phyloP scores from a whole-genome alignment of 2,797 vertebrate species.

The Tenualosa ilisha region DNA sequence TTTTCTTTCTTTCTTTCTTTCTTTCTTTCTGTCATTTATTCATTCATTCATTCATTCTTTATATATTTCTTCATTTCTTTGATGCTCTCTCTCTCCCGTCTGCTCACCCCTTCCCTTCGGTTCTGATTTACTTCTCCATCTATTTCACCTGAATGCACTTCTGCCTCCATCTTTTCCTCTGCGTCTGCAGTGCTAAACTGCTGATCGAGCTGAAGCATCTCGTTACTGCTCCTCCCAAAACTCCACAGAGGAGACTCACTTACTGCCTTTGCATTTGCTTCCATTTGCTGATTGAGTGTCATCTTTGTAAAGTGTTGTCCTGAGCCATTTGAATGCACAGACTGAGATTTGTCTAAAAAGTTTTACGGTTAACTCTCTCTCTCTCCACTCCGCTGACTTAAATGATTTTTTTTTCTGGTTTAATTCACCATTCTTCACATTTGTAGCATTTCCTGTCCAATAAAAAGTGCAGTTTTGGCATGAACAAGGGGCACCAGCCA shows the following conservation, averaged over 20 bases:
- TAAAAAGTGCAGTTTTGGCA: not conserved
- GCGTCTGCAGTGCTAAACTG: constrained; percentile 1
- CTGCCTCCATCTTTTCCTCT: not conserved
- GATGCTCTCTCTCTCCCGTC: not conserved
- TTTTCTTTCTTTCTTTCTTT: not conserved
- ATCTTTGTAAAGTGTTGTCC: not conserved
- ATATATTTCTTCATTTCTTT: not conserved
- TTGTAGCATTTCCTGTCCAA: not conserved
- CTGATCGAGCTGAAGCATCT: not conserved
- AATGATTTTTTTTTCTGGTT: not conserved
- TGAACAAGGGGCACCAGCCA: not conserved
- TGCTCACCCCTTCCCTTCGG: not conserved
- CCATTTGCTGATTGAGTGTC: not conserved
- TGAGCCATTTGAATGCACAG: not conserved
- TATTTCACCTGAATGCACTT: not conserved
- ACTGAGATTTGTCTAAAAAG: not conserved
- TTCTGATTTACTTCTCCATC: not conserved
- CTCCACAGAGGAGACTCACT: not conserved
- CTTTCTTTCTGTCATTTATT: not conserved
- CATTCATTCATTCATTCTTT: not conserved
- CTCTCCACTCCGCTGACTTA: not conserved
- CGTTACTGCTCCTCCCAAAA: not conserved
- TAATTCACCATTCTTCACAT: not conserved
- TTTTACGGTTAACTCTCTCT: not conserved
- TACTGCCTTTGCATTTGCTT: not conserved